A percentile compares a stretch with the other conserved stretches of the same genome.
These are phyloP conservation scores for Gobionotothen gibberifrons DNA, from an alignment of 2,797 vertebrate genomes.

Conservation along the genomic window DNA sequence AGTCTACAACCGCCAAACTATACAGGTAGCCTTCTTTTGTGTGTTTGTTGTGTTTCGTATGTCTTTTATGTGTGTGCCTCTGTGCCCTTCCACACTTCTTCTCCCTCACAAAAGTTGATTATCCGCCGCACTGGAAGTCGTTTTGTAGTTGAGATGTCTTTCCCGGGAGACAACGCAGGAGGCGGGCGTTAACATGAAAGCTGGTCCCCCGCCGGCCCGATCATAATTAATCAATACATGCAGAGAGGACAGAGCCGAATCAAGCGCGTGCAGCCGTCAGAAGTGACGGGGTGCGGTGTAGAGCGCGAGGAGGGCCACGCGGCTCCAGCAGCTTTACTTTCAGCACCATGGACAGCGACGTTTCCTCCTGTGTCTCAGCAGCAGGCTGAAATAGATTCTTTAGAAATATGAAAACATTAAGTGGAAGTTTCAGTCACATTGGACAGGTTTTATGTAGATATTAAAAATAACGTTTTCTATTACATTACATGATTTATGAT, in stretches of 20 bases:
- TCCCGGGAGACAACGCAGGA: constrained; percentile 39
- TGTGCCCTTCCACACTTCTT: not conserved
- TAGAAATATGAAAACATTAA: constrained; percentile 31
- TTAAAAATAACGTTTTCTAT: no score
- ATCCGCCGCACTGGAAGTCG: constrained; percentile 22
- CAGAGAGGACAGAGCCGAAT: constrained; percentile 38
- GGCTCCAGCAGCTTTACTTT: constrained; percentile 29
- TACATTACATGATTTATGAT: no score
- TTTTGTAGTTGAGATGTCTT: constrained; percentile 54
- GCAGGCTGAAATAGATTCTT: constrained; percentile 36
- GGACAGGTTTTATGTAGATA: no score
- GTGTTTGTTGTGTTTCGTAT: constrained; percentile 2
- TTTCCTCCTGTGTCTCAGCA: not conserved
- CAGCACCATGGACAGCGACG: constrained; percentile 68
- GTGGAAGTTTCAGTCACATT: no score
- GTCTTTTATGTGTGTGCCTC: constrained; percentile 22
- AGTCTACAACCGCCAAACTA: constrained; percentile 99
- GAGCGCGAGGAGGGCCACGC: constrained; percentile 1
- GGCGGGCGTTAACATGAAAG: constrained; percentile 58
- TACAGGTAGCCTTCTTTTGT: constrained; percentile 87
- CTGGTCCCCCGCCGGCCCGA: constrained; percentile 42
- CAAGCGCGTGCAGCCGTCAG: constrained; percentile 29
- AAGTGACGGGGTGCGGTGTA: constrained; percentile 16
- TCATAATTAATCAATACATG: constrained; percentile 73
- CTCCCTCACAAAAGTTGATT: constrained; percentile 43